Evolutionary conservation across 2,113 vertebrate species (phyloP), one percentile per base, ranked within the genome.

Genomic region (Thunnus thynnus): DNA sequence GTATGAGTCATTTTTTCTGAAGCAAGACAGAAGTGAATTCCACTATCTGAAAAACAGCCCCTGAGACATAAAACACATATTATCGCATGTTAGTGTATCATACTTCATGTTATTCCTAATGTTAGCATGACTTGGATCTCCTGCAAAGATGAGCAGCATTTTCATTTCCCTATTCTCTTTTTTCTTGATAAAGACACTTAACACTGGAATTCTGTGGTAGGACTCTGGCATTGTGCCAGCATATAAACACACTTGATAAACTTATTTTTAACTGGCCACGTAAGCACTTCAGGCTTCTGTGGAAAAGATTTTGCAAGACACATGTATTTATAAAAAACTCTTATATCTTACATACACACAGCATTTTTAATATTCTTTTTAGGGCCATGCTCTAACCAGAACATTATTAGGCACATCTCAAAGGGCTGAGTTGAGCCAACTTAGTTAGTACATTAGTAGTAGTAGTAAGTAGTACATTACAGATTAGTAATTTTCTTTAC

Each of bases 1-100:
- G 12, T 14, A 20, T 73, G 44, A 86, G 52, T 78, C 70, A 86
- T 17, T 65, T 9, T 71, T 66, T 30, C 48, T 5, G 5, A 51
- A 46, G 30, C 70, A 74, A 5, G 6, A 25, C 32, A 32, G 13
- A 80, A 76, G 57, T 80, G 36, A 41, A 36, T 36, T 66, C 60
- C 47, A 36, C 16, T 13, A 1, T 60, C 14, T 7, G 12, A 3
- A 27, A 25, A 54, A 44, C 13, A 62, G 27, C 27, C 36, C 16
- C 3, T 30, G 2, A 52, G 50, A 36, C 3, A 55, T 9, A 25
- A 46, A 12, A 8, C 10, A 25, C 20, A 72, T 20, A 3, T 44
- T 18, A 72, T 72, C 17, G 66, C 51, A 73, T 80, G 70, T 58
- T 5, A 9, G 1, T 60, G 14, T 41, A 8, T 18, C 6, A 55